A percentile compares a stretch with the other conserved stretches of the same genome.
phyloP scores from a whole-genome alignment of 2,888 invertebrate species.

The Lymantria dispar region DNA sequence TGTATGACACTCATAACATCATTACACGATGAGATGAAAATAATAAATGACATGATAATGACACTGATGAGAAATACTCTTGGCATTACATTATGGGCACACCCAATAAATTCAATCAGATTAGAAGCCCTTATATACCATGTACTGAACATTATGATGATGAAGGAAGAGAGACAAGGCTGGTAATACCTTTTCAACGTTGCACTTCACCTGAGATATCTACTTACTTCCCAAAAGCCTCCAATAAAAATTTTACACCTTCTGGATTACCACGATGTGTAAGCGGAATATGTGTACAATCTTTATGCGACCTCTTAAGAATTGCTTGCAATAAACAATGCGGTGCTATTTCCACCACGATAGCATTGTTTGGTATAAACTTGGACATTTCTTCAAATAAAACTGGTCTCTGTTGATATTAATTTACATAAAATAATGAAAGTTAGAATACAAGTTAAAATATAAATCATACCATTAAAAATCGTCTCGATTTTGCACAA shows the following conservation, averaged over 20 bases:
- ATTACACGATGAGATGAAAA: no score
- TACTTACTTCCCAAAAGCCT: constrained; percentile 83
- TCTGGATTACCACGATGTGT: constrained; percentile 86
- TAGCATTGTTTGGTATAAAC: constrained; percentile 88
- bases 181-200: not conserved
- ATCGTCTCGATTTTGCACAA: no score
- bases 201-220: not conserved
- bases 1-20: no score
- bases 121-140: no score
- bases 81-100: no score
- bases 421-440: not conserved
- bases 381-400: constrained; percentile 89
- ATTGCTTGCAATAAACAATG: constrained; percentile 93
- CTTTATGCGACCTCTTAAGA: constrained; percentile 86
- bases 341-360: constrained; percentile 93
- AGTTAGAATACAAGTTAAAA: no score
- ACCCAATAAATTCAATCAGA: no score
- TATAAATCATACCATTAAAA: no score
- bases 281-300: constrained; percentile 86
- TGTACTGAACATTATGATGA: no score
- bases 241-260: constrained; percentile 77
- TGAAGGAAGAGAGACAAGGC: no score
- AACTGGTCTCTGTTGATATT: constrained; percentile 74
- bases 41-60: no score
- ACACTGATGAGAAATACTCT: no score